Evolutionary conservation across 2,888 invertebrate genomes (phyloP).

Genomic region (Nudaria mundana): DNA sequence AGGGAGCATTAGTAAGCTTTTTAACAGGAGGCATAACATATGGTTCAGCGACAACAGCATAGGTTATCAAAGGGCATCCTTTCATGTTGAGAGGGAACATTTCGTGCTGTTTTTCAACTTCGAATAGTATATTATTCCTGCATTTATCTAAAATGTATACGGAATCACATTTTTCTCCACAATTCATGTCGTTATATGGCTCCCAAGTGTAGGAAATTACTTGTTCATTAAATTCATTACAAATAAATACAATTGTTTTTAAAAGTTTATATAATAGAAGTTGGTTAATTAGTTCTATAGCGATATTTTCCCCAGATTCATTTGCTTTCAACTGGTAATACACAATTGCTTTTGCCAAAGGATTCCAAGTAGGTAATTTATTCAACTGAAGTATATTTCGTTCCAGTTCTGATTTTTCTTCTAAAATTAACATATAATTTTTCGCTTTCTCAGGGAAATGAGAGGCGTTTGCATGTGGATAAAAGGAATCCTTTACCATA

Average conservation of each 20-base stretch:
- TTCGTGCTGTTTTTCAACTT: conserved; percentile 51
- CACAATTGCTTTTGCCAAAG: conserved; percentile 71
- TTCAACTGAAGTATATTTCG: conserved; percentile 71
- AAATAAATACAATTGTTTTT: conserved; percentile 65
- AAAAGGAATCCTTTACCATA: conserved; percentile 77
- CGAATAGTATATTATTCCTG: conserved; percentile 46
- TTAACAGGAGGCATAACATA: conserved; percentile 68
- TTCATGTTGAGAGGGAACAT: conserved; percentile 67
- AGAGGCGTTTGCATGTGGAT: conserved; percentile 72
- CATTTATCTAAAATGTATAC: conserved; percentile 69
- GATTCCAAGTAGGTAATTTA: conserved; percentile 76
- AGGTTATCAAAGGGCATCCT: conserved; percentile 67
- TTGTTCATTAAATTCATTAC: conserved; percentile 48
- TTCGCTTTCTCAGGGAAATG: conserved; percentile 79
- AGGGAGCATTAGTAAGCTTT: conserved; percentile 45
- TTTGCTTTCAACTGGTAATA: conserved; percentile 58
- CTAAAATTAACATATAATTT: conserved; percentile 78
- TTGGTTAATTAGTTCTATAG: conserved; percentile 65
- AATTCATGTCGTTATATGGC: conserved; percentile 67
- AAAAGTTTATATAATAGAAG: conserved; percentile 61
- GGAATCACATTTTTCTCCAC: conserved; percentile 62
- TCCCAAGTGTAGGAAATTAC: conserved; percentile 69
- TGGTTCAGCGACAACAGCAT: conserved; percentile 69
- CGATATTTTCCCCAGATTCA: conserved; percentile 48
- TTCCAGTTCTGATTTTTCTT: conserved; percentile 67